phyloP scores from a whole-genome alignment of 2,113 vertebrate species.

The Nibea albiflora region DNA sequence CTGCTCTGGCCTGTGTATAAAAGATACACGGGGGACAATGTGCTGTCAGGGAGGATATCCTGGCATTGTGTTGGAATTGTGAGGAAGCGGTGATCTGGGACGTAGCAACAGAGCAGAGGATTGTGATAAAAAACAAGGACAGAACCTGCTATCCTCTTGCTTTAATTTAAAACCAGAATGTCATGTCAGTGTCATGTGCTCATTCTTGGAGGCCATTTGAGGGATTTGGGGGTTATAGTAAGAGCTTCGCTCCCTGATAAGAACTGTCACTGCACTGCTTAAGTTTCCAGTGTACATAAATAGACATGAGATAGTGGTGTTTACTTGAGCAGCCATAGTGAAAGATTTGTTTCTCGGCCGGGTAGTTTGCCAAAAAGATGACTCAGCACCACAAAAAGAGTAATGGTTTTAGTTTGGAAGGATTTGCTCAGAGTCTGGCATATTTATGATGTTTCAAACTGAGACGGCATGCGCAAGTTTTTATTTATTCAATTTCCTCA shows the following conservation, averaged over 20 bases:
- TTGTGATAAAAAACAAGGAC: slow-evolving; percentile 41
- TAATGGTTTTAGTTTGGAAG: slow-evolving; percentile 13
- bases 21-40: slow-evolving; percentile 62
- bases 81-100: slow-evolving; percentile 67
- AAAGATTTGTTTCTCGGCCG: slow-evolving; percentile 14
- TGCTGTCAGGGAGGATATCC: slow-evolving; percentile 81
- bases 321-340: not conserved
- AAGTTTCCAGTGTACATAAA: not conserved
- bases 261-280: not conserved
- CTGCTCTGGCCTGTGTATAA: slow-evolving; percentile 34
- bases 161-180: not conserved
- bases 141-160: not conserved
- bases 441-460: not conserved
- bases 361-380: slow-evolving; percentile 8
- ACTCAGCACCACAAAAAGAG: slow-evolving; percentile 21
- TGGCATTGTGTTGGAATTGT: slow-evolving; percentile 81
- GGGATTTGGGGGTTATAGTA: not conserved
- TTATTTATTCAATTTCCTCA: slow-evolving; percentile 68
- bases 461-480: not conserved
- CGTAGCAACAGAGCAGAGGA: slow-evolving; percentile 30
- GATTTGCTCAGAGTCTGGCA: not conserved
- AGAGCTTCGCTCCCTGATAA: not conserved
- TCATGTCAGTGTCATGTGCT: not conserved
- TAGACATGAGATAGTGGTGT: slow-evolving; percentile 11
- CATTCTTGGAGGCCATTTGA: not conserved